Base-by-base conservation (phyloP, 2,888 invertebrate species). In the Drosophila diplacantha region DNA sequence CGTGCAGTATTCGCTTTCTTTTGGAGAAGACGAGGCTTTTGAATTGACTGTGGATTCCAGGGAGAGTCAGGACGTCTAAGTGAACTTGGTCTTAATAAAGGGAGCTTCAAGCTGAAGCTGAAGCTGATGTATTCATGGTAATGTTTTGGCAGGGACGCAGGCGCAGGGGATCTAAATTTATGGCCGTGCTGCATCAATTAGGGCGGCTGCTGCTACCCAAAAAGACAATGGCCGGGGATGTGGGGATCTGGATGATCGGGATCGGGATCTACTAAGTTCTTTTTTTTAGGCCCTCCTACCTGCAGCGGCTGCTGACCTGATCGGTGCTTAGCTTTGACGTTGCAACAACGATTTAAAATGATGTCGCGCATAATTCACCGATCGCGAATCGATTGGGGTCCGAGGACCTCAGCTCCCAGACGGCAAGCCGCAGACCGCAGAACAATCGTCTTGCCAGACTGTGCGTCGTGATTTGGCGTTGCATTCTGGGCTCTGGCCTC, bases 121-220 rank as follows among this genome's bases (percentile, higher is more conserved):
- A 63, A 47, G 44, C 39, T 46, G 35, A 81, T 77, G 73, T 82
- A 77, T 82, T 80, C 83, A 74, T 77, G 83, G 62, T 78, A 77
- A 71, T 64, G 67, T 65, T 73, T 71, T 75, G 63, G 20, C 44
- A 56, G 43, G 58, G 46, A 44, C 37, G 34, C 43, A 26, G 54
- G 34, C 53, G 56, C 56, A 66, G 65, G 71, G 66, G 75, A 71
- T 75, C 81, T 75, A 75, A 86, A 86, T 86, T 86, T 87, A 87
- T 87, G 78, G 83, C 85, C 71, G 72, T 73, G 74, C 83, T 86
- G 87, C 85, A 87, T 87, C 87, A 87, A 87, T 87, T 87, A 87
- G 87, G 87, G 84, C 81, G 78, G 77, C 71, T 68, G 74, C 69
- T 66, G 74, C 68, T 67, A 71, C 73, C 62, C 70, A 71, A 72